Base-by-base conservation (phyloP, 2,888 invertebrate genomes). In the Macaria liturata region DNA sequence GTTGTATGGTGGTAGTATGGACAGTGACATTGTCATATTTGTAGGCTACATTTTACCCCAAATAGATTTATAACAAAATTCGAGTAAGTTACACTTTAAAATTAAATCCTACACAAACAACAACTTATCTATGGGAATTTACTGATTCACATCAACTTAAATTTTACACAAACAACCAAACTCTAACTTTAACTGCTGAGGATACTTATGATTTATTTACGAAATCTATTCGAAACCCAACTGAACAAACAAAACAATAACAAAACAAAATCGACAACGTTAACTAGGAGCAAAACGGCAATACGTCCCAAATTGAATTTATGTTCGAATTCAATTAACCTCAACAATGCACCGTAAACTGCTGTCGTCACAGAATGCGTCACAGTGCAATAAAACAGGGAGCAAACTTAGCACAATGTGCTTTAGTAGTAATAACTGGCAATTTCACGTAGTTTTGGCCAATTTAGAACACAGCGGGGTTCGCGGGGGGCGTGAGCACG, bases 381-480 rank as follows among this genome's bases (percentile, higher is more conserved):
- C 59, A 59, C 53, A 57, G 46, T 9, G n/a, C 48, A 45, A 59
- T 54, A 59, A 59, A 59, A 55, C 51, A 59, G 54, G 42, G 44
- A 43, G 48, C 45, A 54, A 59, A 54, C 37, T 48, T 59, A 59
- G 59, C 31, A 48, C 52, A 44, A 44, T 49, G 6, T 39, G 34
- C 34, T 37, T 37, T 49, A 39, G 37, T 59, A 59, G 50, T 54
- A 54, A 48, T 59, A 59, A 44, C 39, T 50, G 39, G 5, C 59
- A 47, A 54, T 59, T 59, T 59, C 44, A 31, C 59, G 59, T 40
- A 48, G 54, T 59, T 54, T 42, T 49, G 46, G 32, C 51, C 54
- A 59, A 59, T 54, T 55, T 59, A 31, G 59, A 59, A 30, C 54
- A 20, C 59, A 59, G 59, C 54, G 40, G 54, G 54, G 47, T 39